phyloP scores from a whole-genome alignment of 2,888 invertebrate genomes.

The Oscheius sp. region DNA sequence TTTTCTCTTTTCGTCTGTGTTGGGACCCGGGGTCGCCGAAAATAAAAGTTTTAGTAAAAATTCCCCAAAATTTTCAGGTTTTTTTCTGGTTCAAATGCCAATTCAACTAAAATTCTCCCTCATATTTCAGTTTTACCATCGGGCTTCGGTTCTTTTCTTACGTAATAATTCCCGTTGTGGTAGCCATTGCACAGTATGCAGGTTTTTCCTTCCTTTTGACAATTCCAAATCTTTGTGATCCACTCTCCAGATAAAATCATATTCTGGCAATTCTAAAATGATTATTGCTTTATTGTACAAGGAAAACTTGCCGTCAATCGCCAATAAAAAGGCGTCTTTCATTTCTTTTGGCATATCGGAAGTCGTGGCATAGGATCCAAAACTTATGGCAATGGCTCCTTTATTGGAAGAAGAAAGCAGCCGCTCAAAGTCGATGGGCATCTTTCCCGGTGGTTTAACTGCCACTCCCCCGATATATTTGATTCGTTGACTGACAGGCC shows the following conservation, averaged over 20 bases:
- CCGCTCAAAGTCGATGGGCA: slow-evolving; percentile 33
- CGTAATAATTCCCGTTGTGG: slow-evolving; percentile 36
- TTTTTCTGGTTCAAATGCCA: too few relatives aligned
- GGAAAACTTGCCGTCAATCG: slow-evolving; percentile 24
- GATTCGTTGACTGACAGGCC: slow-evolving; percentile 28
- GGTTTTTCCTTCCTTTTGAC: slow-evolving; percentile 18
- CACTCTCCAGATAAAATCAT: slow-evolving; percentile 33
- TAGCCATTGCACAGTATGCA: slow-evolving; percentile 33
- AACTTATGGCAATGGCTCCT: slow-evolving; percentile 35
- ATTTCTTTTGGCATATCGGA: slow-evolving; percentile 38
- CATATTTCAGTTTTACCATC: neutral
- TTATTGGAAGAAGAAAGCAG: slow-evolving; percentile 13
- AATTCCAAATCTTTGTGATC: slow-evolving; percentile 20
- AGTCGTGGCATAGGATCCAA: slow-evolving; percentile 35
- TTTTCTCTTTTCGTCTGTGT: too few relatives aligned
- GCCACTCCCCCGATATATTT: slow-evolving; percentile 38
- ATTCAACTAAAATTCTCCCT: neutral
- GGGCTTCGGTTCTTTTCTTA: too few relatives aligned
- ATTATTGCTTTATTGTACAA: neutral
- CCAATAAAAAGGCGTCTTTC: slow-evolving; percentile 31
- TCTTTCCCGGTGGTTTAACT: slow-evolving; percentile 14
- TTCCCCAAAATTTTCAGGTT: too few relatives aligned
- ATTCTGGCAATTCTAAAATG: slow-evolving; percentile 28
- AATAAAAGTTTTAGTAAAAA: too few relatives aligned
- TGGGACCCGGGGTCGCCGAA: too few relatives aligned